Evolutionary conservation across 2,113 vertebrate genomes (phyloP).

Genomic region (Pituophis catenifer): DNA sequence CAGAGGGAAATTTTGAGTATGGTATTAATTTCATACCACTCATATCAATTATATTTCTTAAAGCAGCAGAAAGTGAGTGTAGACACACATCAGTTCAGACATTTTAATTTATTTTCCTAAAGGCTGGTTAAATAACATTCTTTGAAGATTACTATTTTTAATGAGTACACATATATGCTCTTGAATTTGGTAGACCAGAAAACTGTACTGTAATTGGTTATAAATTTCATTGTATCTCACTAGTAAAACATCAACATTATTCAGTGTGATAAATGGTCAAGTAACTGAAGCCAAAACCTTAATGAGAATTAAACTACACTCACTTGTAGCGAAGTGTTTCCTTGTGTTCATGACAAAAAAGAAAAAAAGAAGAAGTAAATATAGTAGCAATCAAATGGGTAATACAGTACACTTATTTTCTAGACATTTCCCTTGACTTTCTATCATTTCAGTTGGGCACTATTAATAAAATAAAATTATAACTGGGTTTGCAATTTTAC

Average conservation of each 20-base stretch:
- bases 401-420: neutral
- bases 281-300: neutral
- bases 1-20: neutral
- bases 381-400: neutral
- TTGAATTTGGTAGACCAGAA: neutral
- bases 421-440: neutral
- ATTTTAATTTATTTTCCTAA: neutral
- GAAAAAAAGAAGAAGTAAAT: neutral
- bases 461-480: neutral
- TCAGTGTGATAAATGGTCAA: neutral
- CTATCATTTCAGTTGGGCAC: neutral
- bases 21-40: neutral
- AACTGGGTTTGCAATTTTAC: neutral
- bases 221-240: neutral
- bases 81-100: neutral
- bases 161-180: neutral
- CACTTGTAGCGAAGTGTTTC: neutral
- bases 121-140: neutral
- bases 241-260: neutral
- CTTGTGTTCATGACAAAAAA: neutral
- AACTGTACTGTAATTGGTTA: neutral
- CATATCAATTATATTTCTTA: neutral
- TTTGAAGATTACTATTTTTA: neutral
- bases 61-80: neutral
- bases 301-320: neutral